Conservation (phyloP, 1,140 invertebrate genomes). For the Cylas formicarius region DNA sequence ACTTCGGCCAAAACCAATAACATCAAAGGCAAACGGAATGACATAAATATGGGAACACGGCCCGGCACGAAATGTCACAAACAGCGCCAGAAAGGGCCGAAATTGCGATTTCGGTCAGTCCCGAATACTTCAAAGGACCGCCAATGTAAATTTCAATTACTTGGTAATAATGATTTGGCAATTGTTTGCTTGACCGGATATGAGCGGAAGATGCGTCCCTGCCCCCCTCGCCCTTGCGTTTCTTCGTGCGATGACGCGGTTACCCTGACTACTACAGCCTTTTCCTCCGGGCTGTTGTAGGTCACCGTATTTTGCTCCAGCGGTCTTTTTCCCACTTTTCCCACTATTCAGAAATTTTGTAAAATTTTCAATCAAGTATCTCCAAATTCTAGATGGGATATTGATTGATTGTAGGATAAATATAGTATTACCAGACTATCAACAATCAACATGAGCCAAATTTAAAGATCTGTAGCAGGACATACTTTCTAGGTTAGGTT, state of each 20-base stretch:
- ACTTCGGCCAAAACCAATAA: too few species aligned
- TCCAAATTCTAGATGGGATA: too few species aligned
- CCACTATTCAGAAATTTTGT: too few species aligned
- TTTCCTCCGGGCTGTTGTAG: not conserved
- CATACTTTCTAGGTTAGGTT: too few species aligned
- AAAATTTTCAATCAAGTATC: too few species aligned
- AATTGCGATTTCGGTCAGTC: slow-evolving; percentile 24
- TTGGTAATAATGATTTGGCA: slow-evolving; percentile 29
- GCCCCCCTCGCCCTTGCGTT: too few species aligned
- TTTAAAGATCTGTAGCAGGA: too few species aligned
- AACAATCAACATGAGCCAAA: too few species aligned
- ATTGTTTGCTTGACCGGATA: slow-evolving; percentile 30
- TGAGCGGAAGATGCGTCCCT: slow-evolving; percentile 17
- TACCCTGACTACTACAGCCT: slow-evolving; percentile 20
- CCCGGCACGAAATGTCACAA: slow-evolving; percentile 25
- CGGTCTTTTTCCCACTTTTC: too few species aligned
- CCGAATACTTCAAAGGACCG: slow-evolving; percentile 24
- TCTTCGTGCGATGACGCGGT: slow-evolving; percentile 20
- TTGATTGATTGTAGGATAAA: too few species aligned
- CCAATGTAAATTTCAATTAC: slow-evolving; percentile 30
- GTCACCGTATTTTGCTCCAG: not conserved
- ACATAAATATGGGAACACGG: not conserved
- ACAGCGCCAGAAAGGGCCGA: slow-evolving; percentile 17
- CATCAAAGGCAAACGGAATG: too few species aligned
- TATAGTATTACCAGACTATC: too few species aligned